These are phyloP conservation scores for Morinoia aosen DNA, from an alignment of 2,888 invertebrate genomes.

Conservation along the genomic window DNA sequence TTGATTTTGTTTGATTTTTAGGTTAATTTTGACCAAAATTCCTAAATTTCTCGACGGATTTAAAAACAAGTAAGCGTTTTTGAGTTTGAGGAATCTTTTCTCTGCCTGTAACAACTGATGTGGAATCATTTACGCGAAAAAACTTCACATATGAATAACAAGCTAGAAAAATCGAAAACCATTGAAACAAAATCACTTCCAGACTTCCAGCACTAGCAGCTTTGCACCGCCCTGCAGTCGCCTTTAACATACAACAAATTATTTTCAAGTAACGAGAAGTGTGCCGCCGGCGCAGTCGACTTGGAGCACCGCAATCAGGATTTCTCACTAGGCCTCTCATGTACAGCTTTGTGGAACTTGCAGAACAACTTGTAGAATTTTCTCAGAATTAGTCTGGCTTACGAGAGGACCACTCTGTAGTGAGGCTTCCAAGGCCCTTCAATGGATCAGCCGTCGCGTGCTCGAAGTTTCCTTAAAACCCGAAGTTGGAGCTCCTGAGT, in stretches of 20 bases:
- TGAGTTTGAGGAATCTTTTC: neutral
- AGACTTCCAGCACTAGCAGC: neutral
- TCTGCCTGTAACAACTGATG: neutral
- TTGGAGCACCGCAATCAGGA: slow-evolving; percentile 14
- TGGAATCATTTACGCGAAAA: neutral
- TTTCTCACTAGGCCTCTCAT: slow-evolving; percentile 8
- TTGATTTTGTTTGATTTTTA: neutral
- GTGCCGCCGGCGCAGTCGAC: slow-evolving; percentile 3
- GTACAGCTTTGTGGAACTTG: slow-evolving; percentile 46
- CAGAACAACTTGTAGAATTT: slow-evolving; percentile 44
- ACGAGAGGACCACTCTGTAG: slow-evolving; percentile 21
- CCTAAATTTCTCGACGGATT: neutral
- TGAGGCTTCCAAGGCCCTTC: neutral
- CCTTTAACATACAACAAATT: neutral
- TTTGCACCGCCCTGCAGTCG: neutral
- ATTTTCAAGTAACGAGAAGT: slow-evolving; percentile 4
- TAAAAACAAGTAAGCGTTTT: neutral
- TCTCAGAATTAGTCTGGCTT: slow-evolving; percentile 20
- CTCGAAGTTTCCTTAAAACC: neutral
- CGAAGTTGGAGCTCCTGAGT: neutral
- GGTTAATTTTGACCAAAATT: neutral
- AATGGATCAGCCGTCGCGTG: slow-evolving; percentile 37
- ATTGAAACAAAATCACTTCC: neutral
- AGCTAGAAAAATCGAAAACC: neutral
- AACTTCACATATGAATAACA: neutral